Evolutionary conservation across 2,888 invertebrate species (phyloP).

Genomic region (Cynaeus angustus): DNA sequence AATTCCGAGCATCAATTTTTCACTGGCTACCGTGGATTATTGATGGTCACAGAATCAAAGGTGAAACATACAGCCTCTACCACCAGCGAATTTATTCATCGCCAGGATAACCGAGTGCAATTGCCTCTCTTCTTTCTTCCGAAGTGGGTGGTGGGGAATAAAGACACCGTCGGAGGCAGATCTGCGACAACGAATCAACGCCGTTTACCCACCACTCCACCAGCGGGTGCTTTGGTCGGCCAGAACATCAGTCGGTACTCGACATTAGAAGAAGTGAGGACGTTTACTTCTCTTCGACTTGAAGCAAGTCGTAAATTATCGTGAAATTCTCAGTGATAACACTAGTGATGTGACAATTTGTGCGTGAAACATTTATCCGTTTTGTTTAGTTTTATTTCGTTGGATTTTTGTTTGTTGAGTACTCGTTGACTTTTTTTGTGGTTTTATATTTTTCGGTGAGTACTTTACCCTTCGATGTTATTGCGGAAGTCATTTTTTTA

Average conservation of each 20-base stretch:
- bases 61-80: not conserved
- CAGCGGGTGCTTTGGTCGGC: slow-evolving; percentile 58
- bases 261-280: slow-evolving; percentile 57
- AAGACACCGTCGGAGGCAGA: slow-evolving; percentile 66
- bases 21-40: slow-evolving; percentile 19
- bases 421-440: slow-evolving; percentile 38
- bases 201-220: slow-evolving; percentile 65
- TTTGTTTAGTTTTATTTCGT: slow-evolving; percentile 55
- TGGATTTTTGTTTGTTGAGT: slow-evolving; percentile 38
- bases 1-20: slow-evolving; percentile 3
- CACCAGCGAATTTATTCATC: slow-evolving; percentile 11
- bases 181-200: slow-evolving; percentile 68
- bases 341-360: slow-evolving; percentile 62
- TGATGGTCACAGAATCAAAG: not conserved
- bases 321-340: slow-evolving; percentile 26
- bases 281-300: slow-evolving; percentile 44
- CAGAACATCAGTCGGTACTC: slow-evolving; percentile 62
- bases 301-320: slow-evolving; percentile 30
- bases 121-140: slow-evolving; percentile 57
- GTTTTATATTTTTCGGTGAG: slow-evolving; percentile 44
- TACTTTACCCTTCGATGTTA: slow-evolving; percentile 5
- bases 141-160: slow-evolving; percentile 65
- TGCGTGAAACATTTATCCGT: slow-evolving; percentile 50
- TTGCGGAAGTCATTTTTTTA: too few species aligned
- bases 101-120: slow-evolving; percentile 52